Conservation (phyloP, 1,140 invertebrate species). For the Asbolus verrucosus region DNA sequence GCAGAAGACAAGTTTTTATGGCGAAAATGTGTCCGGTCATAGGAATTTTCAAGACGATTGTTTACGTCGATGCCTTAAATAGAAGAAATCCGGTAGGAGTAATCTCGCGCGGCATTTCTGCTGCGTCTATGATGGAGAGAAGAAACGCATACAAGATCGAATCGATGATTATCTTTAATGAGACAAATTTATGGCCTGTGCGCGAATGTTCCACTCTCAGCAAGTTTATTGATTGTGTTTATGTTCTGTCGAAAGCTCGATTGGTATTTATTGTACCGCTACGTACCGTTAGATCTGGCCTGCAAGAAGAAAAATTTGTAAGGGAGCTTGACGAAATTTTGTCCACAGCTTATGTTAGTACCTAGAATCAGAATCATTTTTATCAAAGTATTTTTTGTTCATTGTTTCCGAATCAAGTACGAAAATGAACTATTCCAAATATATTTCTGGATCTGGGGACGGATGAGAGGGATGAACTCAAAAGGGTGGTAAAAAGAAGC, state of each 20-base stretch:
- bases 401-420: too few relatives aligned
- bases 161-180: slow-evolving; percentile 30
- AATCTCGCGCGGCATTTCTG: slow-evolving; percentile 9
- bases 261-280: slow-evolving; percentile 5
- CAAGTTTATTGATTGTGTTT: slow-evolving; percentile 23
- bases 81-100: slow-evolving; percentile 46
- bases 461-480: too few relatives aligned
- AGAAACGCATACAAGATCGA: slow-evolving; percentile 28
- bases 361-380: too few relatives aligned
- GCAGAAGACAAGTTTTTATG: slow-evolving; percentile 44
- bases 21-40: too few relatives aligned
- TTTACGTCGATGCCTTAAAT: slow-evolving; percentile 41
- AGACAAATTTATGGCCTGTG: slow-evolving; percentile 24
- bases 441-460: too few relatives aligned
- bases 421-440: too few relatives aligned
- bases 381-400: too few relatives aligned
- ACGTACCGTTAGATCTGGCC: slow-evolving; percentile 9
- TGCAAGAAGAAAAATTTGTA: too few relatives aligned
- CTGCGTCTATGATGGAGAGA: slow-evolving; percentile 5
- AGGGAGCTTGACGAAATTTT: too few relatives aligned
- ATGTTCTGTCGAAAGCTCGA: background rate
- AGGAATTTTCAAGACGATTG: slow-evolving; percentile 50
- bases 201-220: slow-evolving; percentile 31
- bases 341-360: too few relatives aligned
- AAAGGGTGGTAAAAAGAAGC: too few relatives aligned